Evolutionary conservation across 2,888 invertebrate genomes (phyloP).

Genomic region (Dasysyrphus tricinctus): DNA sequence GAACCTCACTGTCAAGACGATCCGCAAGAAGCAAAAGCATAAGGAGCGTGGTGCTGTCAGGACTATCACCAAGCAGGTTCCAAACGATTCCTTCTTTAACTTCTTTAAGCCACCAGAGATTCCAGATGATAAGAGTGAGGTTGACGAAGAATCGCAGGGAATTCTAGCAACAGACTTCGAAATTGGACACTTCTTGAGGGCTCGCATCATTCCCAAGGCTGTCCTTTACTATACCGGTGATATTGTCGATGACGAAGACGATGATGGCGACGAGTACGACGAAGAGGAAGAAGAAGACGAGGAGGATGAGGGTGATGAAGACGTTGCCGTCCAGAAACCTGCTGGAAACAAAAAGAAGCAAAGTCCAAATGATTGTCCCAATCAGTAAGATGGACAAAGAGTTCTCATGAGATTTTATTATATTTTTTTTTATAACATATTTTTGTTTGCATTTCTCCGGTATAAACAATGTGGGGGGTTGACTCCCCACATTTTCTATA

Average conservation of each 20-base stretch:
- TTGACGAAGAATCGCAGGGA: conserved; percentile 93
- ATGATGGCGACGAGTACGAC: conserved; percentile 87
- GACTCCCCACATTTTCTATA: conserved; percentile 13
- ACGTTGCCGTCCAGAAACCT: conserved; percentile 78
- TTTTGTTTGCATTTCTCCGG: conserved; percentile 49
- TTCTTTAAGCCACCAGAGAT: conserved; percentile 97
- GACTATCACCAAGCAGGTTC: conserved; percentile 97
- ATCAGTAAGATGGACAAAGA: conserved; percentile 85
- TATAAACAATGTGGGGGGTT: conserved; percentile 13
- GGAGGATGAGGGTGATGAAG: conserved; percentile 86
- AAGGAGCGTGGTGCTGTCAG: conserved; percentile 96
- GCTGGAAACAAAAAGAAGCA: conserved; percentile 79
- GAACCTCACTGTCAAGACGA: conserved; percentile 97
- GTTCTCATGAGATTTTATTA: conserved; percentile 38
- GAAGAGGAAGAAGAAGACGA: conserved; percentile 84
- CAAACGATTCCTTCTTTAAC: conserved; percentile 99
- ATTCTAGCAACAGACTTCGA: conserved; percentile 97
- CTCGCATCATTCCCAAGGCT: conserved; percentile 98
- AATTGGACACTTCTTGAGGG: conserved; percentile 98
- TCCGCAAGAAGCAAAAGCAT: conserved; percentile 99
- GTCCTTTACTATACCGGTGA: conserved; percentile 98
- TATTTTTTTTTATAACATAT: conserved; percentile 43
- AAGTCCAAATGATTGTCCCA: conserved; percentile 88
- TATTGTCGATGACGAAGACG: conserved; percentile 91
- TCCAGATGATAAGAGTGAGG: conserved; percentile 91